Conservation (phyloP, 2,113 vertebrate genomes). For the Phyllostomus hastatus region DNA sequence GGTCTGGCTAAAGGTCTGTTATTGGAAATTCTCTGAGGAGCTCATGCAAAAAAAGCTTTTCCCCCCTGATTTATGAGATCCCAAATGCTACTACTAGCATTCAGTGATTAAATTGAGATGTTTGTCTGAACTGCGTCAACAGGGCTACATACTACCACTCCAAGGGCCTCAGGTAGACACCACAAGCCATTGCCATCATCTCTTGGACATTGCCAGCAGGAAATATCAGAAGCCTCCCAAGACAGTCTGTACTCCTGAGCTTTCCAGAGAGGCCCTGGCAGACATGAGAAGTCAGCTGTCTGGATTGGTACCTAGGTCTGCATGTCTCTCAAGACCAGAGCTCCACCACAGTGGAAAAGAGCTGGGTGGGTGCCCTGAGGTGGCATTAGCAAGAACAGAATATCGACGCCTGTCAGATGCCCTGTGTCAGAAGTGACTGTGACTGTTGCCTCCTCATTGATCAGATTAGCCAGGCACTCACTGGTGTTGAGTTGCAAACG, state of each 20-base stretch:
- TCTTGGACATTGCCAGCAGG: slow-evolving; percentile 27
- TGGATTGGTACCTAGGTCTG: neutral
- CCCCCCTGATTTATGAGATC: slow-evolving; percentile 33
- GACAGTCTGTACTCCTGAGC: slow-evolving; percentile 46
- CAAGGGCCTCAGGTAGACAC: neutral
- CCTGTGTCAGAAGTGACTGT: slow-evolving; percentile 38
- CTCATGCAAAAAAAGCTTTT: neutral
- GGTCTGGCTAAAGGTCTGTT: slow-evolving; percentile 22
- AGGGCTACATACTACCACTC: neutral
- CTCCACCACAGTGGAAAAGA: neutral
- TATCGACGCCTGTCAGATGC: slow-evolving; percentile 36
- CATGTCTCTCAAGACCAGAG: neutral
- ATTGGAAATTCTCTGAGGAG: slow-evolving; percentile 31
- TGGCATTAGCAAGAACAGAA: neutral
- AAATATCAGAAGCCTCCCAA: slow-evolving; percentile 51
- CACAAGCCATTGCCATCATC: neutral
- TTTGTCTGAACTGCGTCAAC: slow-evolving; percentile 3
- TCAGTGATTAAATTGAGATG: neutral
- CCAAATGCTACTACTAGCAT: slow-evolving; percentile 18
- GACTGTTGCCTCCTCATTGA: slow-evolving; percentile 53
- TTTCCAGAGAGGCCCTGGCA: slow-evolving; percentile 60
- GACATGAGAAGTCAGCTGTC: neutral
- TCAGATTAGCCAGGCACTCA: slow-evolving; percentile 71
- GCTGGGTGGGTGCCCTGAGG: neutral
- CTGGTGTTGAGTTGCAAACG: slow-evolving; percentile 75